Evolutionary conservation across 2,888 invertebrate species (phyloP), one percentile per base, ranked within the genome.

Genomic region (Chromoteleia sp.): DNA sequence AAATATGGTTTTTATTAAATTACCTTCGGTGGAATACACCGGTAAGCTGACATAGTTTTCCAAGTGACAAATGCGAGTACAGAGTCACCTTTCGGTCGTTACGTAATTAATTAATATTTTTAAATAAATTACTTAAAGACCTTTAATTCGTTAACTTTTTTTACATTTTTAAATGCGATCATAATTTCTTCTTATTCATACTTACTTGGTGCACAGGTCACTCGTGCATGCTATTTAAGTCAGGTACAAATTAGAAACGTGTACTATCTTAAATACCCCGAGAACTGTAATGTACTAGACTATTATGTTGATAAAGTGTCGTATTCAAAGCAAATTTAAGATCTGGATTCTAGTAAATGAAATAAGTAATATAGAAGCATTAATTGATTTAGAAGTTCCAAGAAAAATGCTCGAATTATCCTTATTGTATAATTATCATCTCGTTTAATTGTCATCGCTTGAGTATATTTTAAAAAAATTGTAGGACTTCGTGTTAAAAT

Each of bases 291-390:
- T 84, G 50, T 84, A 84, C 80, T 83, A 77, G 68, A 81, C 73
- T 56, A 85, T 86, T 85, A 85, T 56, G 33, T 21, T 82, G 84
- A 85, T 84, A 85, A 86, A 86, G 70, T 74, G 76, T 15, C 29
- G 70, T 77, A 50, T 14, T 12, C 29, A 12, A 29, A 50, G 29
- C 7, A 29, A 50, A 86, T 84, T 82, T 83, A 83, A 83, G 25
- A 85, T 83, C 82, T 77, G 82, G 75, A 85, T 84, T 84, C 82
- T 84, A 8, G 15, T 41, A n/a, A 41, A n/a, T 21, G 33, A 58
- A n/a, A 48, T 17, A 48, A 1, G 7, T 45, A 52, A 17, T 39
- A 25, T 41, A 6, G 30, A 6, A 10, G 8, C 15, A 6, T 29
- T 29, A 61, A 45, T 30, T 45, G 17, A 45, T 61, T 61, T 6